Percentiles rank a stretch among this genome's conserved stretches.
Conservation (phyloP, 2,888 invertebrate species). For the Harpalus rufipes region DNA sequence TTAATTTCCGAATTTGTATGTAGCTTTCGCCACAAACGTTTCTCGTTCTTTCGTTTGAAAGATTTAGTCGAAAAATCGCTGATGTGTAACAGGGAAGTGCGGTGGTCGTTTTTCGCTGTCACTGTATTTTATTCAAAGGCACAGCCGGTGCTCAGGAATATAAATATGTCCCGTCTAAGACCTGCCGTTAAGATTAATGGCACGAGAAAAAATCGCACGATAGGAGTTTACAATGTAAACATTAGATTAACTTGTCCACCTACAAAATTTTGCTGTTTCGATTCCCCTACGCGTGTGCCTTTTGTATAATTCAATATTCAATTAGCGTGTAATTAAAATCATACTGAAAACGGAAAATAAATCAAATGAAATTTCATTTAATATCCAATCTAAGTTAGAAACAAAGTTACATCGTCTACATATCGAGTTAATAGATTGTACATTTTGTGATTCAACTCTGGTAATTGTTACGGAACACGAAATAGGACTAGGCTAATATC, state of each 20-base stretch:
- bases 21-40: background rate
- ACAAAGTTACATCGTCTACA: constrained; percentile 26
- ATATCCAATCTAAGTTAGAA: constrained; percentile 43
- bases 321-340: constrained; percentile 16
- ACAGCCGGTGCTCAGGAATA: background rate
- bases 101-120: background rate
- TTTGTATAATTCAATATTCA: background rate
- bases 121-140: constrained; percentile 2
- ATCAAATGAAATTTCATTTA: constrained; percentile 44
- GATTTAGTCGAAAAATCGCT: background rate
- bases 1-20: no score
- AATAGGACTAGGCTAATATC: background rate
- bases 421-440: constrained; percentile 43
- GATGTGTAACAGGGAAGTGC: background rate
- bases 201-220: background rate
- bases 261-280: no score
- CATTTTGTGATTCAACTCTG: constrained; percentile 17
- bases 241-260: background rate
- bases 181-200: constrained; percentile 1
- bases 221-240: background rate
- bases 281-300: background rate
- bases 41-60: background rate
- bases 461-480: constrained; percentile 45
- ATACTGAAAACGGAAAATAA: constrained; percentile 13
- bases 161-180: constrained; percentile 5